Base-by-base conservation (phyloP, 2,113 vertebrate species). In the Gavia stellata region DNA sequence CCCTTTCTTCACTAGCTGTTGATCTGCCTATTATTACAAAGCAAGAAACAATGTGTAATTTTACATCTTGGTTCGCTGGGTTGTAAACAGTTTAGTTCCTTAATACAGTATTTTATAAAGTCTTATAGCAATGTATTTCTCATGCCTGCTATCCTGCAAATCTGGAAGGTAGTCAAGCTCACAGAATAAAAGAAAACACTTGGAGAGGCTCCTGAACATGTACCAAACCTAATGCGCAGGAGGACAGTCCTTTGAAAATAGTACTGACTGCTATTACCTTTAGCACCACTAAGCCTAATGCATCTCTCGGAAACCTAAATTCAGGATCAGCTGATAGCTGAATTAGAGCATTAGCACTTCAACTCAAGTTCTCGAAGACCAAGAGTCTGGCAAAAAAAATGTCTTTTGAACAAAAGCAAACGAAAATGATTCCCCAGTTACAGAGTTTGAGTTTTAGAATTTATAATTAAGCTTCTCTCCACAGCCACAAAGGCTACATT, bases 1-100 rank as follows among this genome's bases (percentile, higher is more conserved):
- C 5, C 99, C 98, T 94, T 99, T 99, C 97, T 98, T 99, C 86
- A 98, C 98, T 78, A 99, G 92, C 96, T 99, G 99, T 92, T 99
- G 99, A 95, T 99, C 99, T 2, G 99, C 99, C 99, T 99, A 87
- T 14, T 6, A 29, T 93, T 17, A 73, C 38, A 96, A 12, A 88
- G n/a, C 20, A 63, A 96, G 55, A 94, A 90, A 94, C 24, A 71
- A 55, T 1, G 25, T 3, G 20, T 50, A 71, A 52, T 50, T 90
- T 42, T 25, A n/a, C 14, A 66, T 28, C 8, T 28, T 49, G 19
- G 14, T 23, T 67, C 2, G 1, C 33, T 17, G 26, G 19, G 15
- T 33, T 65, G 26, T 29, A 19, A 79, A 42, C 38, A 77, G 26
- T 25, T 77, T 7, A 55, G 16, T 38, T 87, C 28, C n/a, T 72